Conservation (phyloP, 2,113 vertebrate species). For the Ammodytes dubius region DNA sequence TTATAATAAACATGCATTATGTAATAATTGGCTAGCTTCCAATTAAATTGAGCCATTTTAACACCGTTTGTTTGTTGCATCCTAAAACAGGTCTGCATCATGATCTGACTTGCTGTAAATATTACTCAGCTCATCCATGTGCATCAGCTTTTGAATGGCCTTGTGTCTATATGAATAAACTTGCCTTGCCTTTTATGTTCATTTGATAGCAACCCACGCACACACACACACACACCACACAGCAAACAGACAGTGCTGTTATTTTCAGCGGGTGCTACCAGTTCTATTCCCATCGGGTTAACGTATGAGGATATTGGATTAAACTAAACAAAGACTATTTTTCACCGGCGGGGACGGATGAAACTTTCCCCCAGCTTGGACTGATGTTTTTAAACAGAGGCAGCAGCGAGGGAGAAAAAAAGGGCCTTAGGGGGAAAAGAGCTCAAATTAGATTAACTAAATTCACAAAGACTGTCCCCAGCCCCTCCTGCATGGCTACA, state of each 20-base stretch:
- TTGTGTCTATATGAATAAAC: too few species aligned
- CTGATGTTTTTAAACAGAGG: conserved; percentile 70
- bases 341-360: conserved; percentile 65
- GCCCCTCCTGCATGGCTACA: conserved; percentile 74
- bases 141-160: conserved; percentile 7
- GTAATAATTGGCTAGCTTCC: neutral
- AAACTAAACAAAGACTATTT: conserved; percentile 77
- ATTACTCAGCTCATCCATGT: neutral
- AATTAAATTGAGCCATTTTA: neutral
- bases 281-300: conserved; percentile 53
- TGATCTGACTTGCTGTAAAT: neutral
- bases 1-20: neutral
- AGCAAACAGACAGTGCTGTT: conserved; percentile 43
- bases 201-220: conserved; percentile 40
- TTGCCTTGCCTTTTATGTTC: neutral
- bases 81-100: too few species aligned
- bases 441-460: conserved; percentile 85
- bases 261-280: conserved; percentile 43
- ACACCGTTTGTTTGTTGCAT: neutral
- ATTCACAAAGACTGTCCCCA: conserved; percentile 84
- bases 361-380: conserved; percentile 67
- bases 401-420: conserved; percentile 50
- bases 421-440: conserved; percentile 73
- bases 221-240: conserved; percentile 40
- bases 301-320: conserved; percentile 74